Evolutionary conservation across 2,888 invertebrate genomes (phyloP).

Genomic region (Eustalomyia histrio): DNA sequence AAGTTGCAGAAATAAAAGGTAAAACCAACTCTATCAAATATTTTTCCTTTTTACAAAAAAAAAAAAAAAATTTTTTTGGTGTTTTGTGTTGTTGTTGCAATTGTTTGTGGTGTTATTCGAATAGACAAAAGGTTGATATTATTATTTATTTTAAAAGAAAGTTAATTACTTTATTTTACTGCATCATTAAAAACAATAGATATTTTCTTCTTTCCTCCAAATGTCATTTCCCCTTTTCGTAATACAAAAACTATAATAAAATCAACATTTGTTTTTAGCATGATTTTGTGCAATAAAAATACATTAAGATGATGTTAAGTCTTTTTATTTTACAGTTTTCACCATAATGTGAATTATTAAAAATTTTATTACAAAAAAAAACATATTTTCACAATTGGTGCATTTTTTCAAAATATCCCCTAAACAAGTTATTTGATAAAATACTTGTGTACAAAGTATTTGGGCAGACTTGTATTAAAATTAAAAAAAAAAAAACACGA

Average conservation of each 20-base stretch:
- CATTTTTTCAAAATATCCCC: too few species aligned
- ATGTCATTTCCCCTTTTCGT: neutral
- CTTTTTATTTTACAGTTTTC: neutral
- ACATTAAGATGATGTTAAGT: neutral
- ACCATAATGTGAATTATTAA: neutral
- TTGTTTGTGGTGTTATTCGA: constrained; percentile 25
- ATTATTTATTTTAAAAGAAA: constrained; percentile 63
- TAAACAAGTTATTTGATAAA: too few species aligned
- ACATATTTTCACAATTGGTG: too few species aligned
- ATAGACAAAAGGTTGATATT: constrained; percentile 59
- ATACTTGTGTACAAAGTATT: too few species aligned
- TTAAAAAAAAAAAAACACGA: too few species aligned
- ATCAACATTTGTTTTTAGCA: neutral
- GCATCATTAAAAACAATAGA: constrained; percentile 49
- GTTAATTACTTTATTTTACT: constrained; percentile 61
- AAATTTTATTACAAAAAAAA: too few species aligned
- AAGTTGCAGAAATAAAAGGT: constrained; percentile 24
- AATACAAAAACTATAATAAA: neutral
- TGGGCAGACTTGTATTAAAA: too few species aligned
- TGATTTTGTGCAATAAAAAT: neutral
- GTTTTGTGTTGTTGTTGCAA: constrained; percentile 7
- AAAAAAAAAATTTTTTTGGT: too few species aligned
- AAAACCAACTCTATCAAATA: constrained; percentile 47
- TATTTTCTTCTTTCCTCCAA: neutral
- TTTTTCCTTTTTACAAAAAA: constrained; percentile 25